These are phyloP conservation scores for Mormyrus proboscirostris DNA, from an alignment of 2,797 vertebrate species.

Conservation along the genomic window DNA sequence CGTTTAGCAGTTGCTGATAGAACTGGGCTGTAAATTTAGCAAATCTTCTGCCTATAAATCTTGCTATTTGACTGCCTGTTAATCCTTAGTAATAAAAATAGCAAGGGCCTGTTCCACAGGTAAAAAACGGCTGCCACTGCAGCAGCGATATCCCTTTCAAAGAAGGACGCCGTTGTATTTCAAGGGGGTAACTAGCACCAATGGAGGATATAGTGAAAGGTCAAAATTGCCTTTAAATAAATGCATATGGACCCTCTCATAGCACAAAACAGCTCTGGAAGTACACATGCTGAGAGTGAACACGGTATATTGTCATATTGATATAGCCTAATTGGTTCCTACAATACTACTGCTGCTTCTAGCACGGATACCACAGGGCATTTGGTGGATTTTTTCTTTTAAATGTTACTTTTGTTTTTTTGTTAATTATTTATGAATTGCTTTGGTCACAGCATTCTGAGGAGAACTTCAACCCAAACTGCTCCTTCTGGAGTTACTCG, in stretches of 20 bases:
- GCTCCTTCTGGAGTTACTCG: slow-evolving; percentile 98
- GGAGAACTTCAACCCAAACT: slow-evolving; percentile 98
- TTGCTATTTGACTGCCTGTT: neutral
- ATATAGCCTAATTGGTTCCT: neutral
- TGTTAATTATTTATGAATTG: neutral
- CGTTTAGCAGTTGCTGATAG: neutral
- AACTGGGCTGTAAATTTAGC: neutral
- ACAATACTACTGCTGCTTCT: neutral
- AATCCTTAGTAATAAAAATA: neutral
- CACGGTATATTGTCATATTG: neutral
- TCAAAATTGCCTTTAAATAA: neutral
- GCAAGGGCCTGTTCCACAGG: neutral
- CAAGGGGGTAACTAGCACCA: neutral
- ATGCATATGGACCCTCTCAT: neutral
- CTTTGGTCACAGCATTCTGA: slow-evolving; percentile 74
- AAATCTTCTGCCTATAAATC: neutral
- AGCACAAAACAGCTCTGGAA: neutral
- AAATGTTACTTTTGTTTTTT: neutral
- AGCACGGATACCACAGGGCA: neutral
- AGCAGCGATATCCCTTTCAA: neutral
- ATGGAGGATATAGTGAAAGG: neutral
- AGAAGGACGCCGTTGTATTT: neutral
- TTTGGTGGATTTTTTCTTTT: neutral
- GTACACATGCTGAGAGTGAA: neutral
- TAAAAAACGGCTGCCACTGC: neutral